Evolutionary conservation across 2,113 vertebrate genomes (phyloP).

Genomic region (Alouatta palliata): DNA sequence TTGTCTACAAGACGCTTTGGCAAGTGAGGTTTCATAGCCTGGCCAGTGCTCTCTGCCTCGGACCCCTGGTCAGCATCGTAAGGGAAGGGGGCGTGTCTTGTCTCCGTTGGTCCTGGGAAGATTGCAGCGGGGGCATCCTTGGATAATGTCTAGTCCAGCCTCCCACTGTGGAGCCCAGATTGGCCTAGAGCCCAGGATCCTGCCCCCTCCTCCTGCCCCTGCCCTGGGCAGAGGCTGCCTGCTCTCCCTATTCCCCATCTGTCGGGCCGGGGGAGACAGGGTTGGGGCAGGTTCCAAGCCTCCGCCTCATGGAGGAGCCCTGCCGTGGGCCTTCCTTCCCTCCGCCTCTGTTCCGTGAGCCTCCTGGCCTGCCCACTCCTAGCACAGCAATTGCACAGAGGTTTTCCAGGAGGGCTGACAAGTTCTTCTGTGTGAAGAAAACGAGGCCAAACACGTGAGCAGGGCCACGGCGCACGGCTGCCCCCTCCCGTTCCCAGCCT

Average conservation of each 20-base stretch:
- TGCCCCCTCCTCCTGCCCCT: background rate
- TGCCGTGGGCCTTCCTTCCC: background rate
- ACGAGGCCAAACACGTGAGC: background rate
- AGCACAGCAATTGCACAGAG: background rate
- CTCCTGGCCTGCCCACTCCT: background rate
- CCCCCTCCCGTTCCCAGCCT: background rate
- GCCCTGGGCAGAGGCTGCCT: background rate
- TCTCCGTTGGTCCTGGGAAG: background rate
- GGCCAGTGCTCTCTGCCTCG: background rate
- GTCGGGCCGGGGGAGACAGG: background rate
- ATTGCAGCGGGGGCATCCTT: background rate
- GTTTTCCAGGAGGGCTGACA: constrained; percentile 51
- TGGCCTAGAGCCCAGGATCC: background rate
- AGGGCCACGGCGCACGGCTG: background rate
- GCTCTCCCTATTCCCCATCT: background rate
- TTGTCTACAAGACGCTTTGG: background rate
- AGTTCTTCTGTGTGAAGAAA: constrained; percentile 44
- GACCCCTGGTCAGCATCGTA: background rate
- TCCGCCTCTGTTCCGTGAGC: background rate
- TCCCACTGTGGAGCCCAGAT: background rate
- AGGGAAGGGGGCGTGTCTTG: background rate
- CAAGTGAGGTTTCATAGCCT: too few species aligned
- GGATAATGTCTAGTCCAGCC: background rate
- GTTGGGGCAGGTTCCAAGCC: background rate
- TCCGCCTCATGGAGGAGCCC: background rate